Conservation (phyloP, 2,888 invertebrate genomes). For the Callinectes sapidus region DNA sequence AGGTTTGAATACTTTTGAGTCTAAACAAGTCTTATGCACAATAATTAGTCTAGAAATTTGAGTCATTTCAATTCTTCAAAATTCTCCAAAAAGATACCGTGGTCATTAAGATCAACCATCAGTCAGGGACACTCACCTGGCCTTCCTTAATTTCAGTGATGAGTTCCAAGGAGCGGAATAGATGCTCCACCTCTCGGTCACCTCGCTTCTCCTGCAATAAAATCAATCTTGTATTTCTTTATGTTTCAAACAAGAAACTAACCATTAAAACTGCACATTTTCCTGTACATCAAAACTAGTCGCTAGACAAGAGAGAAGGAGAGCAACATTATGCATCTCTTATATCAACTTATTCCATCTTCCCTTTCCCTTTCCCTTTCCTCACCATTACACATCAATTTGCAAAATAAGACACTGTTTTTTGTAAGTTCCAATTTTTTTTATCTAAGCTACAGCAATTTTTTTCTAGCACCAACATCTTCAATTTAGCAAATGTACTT, state of each 20-base stretch:
- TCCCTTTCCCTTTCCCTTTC: not conserved
- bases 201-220: slow-evolving; percentile 69
- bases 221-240: not conserved
- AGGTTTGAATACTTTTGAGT: not conserved
- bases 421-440: not conserved
- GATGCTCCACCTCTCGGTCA: slow-evolving; percentile 71
- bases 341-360: not conserved
- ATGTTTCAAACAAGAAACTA: not conserved
- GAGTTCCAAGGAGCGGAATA: slow-evolving; percentile 70
- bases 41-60: no score
- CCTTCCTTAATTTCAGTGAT: slow-evolving; percentile 72
- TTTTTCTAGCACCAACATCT: no score
- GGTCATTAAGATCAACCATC: not conserved
- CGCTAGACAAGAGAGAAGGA: not conserved
- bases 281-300: not conserved
- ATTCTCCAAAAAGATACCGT: not conserved
- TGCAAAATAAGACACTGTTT: not conserved
- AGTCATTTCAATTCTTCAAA: no score
- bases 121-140: slow-evolving; percentile 52
- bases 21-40: not conserved
- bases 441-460: not conserved
- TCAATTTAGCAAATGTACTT: no score
- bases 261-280: not conserved
- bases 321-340: not conserved
- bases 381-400: not conserved